These are phyloP conservation scores for Apolygus lucorum DNA, from an alignment of 1,140 invertebrate genomes.

Conservation along the genomic window DNA sequence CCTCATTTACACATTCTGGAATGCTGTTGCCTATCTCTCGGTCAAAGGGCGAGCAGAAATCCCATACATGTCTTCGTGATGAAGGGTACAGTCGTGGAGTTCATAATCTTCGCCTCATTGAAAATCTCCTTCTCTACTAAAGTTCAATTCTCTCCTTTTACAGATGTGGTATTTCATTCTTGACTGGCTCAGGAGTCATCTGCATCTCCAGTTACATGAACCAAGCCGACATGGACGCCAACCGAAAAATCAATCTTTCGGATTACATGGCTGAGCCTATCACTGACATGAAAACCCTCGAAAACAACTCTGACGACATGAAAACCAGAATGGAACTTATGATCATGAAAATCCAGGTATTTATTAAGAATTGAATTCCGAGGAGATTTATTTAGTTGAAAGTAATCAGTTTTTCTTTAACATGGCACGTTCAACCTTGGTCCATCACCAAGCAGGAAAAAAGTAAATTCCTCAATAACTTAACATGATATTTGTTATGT, in stretches of 20 bases:
- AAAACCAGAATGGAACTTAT: slow-evolving; percentile 82
- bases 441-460: too few relatives aligned
- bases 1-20: neutral
- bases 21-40: neutral
- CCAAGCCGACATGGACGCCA: neutral
- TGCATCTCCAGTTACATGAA: neutral
- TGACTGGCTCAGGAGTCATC: neutral
- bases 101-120: neutral
- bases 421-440: too few relatives aligned
- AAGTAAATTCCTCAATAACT: too few relatives aligned
- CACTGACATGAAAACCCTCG: slow-evolving; percentile 54
- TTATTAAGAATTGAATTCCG: too few relatives aligned
- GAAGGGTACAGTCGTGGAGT: neutral
- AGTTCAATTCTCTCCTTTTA: neutral
- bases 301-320: slow-evolving; percentile 64
- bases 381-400: too few relatives aligned
- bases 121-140: neutral
- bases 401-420: too few relatives aligned
- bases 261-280: slow-evolving; percentile 73
- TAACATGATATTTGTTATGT: too few relatives aligned
- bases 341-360: slow-evolving; percentile 78
- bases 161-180: neutral
- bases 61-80: neutral
- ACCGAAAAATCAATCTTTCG: slow-evolving; percentile 21
- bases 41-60: neutral